These are phyloP conservation scores for Petrocephalus schoutedeni DNA, from an alignment of 2,797 vertebrate genomes.

Conservation along the genomic window DNA sequence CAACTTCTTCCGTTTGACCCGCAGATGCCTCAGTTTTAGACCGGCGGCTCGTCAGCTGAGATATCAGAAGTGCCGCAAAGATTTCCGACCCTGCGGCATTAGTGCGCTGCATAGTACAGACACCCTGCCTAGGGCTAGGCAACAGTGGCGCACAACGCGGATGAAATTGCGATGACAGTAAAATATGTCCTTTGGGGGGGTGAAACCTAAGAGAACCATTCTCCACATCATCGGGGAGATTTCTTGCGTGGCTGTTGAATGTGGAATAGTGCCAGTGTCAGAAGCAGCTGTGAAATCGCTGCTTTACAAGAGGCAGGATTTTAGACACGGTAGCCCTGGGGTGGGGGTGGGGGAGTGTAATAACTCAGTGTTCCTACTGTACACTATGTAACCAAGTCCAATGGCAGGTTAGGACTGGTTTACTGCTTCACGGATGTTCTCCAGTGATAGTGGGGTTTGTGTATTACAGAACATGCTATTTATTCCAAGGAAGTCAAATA, in stretches of 20 bases:
- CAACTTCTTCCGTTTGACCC: background rate
- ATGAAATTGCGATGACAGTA: slow-evolving; percentile 3
- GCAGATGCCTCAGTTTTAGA: background rate
- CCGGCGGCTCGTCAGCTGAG: background rate
- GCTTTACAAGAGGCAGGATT: background rate
- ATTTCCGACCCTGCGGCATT: background rate
- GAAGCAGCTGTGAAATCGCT: background rate
- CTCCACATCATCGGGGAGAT: background rate
- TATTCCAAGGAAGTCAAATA: background rate
- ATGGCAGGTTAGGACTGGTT: background rate
- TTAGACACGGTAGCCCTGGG: background rate
- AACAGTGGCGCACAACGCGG: background rate
- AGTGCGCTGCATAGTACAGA: background rate
- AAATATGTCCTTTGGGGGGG: background rate
- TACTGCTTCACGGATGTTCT: background rate
- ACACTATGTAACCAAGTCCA: background rate
- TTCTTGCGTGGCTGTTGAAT: background rate
- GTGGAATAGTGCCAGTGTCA: background rate
- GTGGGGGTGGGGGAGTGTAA: background rate
- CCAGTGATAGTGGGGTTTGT: background rate
- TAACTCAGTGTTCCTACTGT: background rate
- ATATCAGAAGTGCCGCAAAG: background rate
- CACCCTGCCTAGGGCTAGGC: background rate
- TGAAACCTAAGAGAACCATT: background rate
- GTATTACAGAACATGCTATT: background rate